Percentiles rank a stretch among this genome's conserved stretches.
These are phyloP conservation scores for Cairina moschata DNA, from an alignment of 2,113 vertebrate species.

Conservation along the genomic window DNA sequence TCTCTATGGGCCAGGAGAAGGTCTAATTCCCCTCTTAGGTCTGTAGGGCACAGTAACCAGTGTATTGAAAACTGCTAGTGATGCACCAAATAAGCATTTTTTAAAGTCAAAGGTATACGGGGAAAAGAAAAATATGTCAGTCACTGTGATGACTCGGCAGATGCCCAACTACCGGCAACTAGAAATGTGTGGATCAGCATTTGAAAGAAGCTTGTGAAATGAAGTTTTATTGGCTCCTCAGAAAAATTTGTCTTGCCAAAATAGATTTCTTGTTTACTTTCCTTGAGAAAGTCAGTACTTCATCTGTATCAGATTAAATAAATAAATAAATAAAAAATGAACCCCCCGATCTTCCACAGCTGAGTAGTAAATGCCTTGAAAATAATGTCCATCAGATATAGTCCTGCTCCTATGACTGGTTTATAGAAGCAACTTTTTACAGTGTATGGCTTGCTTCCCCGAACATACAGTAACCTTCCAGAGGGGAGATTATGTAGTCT, in stretches of 20 bases:
- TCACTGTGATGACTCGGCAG: constrained; percentile 59
- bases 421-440: not conserved
- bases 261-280: constrained; percentile 10
- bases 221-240: constrained; percentile 36
- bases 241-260: not conserved
- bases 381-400: not conserved
- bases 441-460: not conserved
- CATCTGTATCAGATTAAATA: not conserved
- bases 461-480: not conserved
- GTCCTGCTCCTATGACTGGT: not conserved
- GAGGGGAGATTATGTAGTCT: not conserved
- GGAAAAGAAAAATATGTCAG: constrained; percentile 67
- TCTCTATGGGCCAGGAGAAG: constrained; percentile 1
- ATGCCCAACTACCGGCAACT: constrained; percentile 43
- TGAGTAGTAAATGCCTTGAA: not conserved
- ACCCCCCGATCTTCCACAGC: not conserved
- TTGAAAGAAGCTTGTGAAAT: constrained; percentile 59
- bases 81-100: constrained; percentile 72
- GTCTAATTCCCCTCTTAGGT: constrained; percentile 63
- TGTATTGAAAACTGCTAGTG: constrained; percentile 72
- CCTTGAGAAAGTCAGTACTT: not conserved
- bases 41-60: constrained; percentile 44
- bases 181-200: constrained; percentile 60
- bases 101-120: constrained; percentile 55
- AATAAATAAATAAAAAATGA: not conserved